Evolutionary conservation across 2,888 invertebrate species (phyloP).

Genomic region (Hirtodrosophila trivittata): DNA sequence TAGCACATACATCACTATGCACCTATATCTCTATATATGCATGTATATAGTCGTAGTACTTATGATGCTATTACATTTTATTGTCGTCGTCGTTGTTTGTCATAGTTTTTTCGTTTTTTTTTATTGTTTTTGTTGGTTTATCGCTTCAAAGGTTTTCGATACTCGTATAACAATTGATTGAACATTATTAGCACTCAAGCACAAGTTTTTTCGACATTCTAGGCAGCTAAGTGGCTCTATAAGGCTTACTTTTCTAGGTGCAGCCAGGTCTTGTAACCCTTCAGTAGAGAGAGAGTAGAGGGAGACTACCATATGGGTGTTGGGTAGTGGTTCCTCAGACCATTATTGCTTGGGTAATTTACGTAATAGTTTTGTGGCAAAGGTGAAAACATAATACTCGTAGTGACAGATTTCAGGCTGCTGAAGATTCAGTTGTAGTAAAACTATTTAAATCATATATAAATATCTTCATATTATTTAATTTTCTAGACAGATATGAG

Average conservation of each 20-base stretch:
- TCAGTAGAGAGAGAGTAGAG: neutral
- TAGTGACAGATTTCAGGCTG: no score
- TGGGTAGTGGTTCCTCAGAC: constrained; percentile 2
- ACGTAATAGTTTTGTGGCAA: constrained; percentile 44
- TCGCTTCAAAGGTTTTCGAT: constrained; percentile 60
- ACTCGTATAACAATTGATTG: constrained; percentile 64
- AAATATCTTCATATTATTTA: neutral
- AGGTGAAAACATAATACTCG: constrained; percentile 38
- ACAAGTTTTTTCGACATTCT: constrained; percentile 64
- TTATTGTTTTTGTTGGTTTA: constrained; percentile 62
- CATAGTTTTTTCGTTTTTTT: constrained; percentile 28
- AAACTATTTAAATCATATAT: no score
- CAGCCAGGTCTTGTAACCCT: constrained; percentile 18
- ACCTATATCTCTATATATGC: constrained; percentile 28
- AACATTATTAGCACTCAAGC: constrained; percentile 78
- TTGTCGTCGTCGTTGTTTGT: constrained; percentile 44
- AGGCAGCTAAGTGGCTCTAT: constrained; percentile 44
- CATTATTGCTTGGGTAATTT: constrained; percentile 37
- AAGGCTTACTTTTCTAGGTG: constrained; percentile 36
- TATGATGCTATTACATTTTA: constrained; percentile 72
- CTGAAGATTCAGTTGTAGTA: no score
- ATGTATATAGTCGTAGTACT: constrained; percentile 47
- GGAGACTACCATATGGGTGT: constrained; percentile 4
- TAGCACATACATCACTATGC: neutral
- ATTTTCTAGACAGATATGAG: no score